Evolutionary conservation across 1,140 invertebrate species (phyloP).

Genomic region (Conus betulinus): DNA sequence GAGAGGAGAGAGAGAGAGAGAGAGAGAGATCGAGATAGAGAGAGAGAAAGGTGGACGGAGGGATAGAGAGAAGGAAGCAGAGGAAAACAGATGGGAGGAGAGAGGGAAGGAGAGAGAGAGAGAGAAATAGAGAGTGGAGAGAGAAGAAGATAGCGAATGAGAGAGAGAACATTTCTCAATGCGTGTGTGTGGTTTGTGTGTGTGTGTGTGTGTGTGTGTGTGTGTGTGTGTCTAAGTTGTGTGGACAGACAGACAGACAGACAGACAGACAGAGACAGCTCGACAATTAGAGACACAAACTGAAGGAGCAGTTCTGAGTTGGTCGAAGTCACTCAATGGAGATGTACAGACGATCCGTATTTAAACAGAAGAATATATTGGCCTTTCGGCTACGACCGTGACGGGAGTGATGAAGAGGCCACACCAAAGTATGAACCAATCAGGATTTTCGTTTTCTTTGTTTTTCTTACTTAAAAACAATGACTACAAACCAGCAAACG

Average conservation of each 20-base stretch:
- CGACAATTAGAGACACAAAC: too few relatives aligned
- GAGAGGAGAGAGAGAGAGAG: conserved; percentile 22
- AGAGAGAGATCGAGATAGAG: conserved; percentile 11
- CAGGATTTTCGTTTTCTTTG: too few relatives aligned
- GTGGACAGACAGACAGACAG: neutral
- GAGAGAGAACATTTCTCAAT: neutral
- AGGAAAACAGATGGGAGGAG: neutral
- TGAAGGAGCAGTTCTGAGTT: too few relatives aligned
- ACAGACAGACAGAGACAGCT: too few relatives aligned
- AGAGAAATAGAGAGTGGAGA: neutral
- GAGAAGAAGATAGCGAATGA: neutral
- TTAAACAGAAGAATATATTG: neutral
- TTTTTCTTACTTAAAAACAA: too few relatives aligned
- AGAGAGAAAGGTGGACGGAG: neutral
- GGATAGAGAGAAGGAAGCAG: neutral
- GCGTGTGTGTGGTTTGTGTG: too few relatives aligned
- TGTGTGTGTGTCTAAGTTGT: neutral
- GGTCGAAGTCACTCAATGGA: neutral
- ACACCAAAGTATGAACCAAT: too few relatives aligned
- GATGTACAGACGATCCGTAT: neutral
- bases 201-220: too few relatives aligned
- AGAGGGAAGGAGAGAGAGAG: neutral
- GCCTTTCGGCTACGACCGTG: neutral
- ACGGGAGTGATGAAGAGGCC: too few relatives aligned
- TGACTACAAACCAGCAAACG: too few relatives aligned